phyloP scores from a whole-genome alignment of 2,888 invertebrate genomes.

The Machimus atricapillus region DNA sequence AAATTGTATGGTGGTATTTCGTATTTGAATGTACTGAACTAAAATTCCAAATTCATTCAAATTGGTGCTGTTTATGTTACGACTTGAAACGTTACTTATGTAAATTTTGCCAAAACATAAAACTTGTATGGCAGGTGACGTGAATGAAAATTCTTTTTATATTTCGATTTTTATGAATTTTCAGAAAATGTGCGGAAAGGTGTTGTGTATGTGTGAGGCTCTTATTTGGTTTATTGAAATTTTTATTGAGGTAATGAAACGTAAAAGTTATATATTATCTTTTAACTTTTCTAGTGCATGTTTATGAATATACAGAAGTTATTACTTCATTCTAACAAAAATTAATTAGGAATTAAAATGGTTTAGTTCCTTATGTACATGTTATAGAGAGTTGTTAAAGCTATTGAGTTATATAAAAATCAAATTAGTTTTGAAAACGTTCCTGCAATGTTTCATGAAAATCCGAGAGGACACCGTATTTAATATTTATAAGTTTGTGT shows the following conservation, averaged over 20 bases:
- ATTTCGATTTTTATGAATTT: not conserved
- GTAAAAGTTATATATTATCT: not conserved
- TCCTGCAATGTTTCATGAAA: too few relatives aligned
- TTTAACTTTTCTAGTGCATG: not conserved
- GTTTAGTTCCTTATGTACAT: not conserved
- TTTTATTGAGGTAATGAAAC: not conserved
- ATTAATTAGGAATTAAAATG: not conserved
- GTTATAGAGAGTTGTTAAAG: not conserved
- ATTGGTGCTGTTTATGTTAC: not conserved
- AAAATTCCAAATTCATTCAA: not conserved
- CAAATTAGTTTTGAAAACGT: not conserved
- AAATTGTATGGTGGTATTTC: not conserved
- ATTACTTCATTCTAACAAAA: not conserved
- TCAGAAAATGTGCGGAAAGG: not conserved
- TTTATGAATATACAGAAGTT: not conserved
- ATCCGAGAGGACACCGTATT: too few relatives aligned
- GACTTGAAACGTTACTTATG: not conserved
- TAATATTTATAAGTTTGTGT: not conserved
- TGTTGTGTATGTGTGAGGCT: not conserved
- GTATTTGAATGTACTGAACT: not conserved
- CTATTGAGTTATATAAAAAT: not conserved
- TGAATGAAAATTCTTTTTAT: not conserved
- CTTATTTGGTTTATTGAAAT: not conserved
- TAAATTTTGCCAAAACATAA: not conserved
- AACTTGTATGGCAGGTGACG: not conserved